phyloP scores from a whole-genome alignment of 2,888 invertebrate genomes.

The Apantesis nais region DNA sequence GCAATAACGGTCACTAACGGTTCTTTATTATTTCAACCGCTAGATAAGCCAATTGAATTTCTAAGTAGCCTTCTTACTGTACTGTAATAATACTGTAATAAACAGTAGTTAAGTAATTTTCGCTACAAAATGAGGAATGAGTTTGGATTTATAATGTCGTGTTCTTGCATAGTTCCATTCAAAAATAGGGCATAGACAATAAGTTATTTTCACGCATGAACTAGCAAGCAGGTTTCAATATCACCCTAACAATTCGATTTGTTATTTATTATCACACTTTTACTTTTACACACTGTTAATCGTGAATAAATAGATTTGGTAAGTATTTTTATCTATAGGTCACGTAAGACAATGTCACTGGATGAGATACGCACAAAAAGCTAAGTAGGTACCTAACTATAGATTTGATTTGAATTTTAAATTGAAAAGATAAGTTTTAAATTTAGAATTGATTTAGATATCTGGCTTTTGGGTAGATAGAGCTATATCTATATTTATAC shows the following conservation, averaged over 20 bases:
- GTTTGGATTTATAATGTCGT: constrained; percentile 39
- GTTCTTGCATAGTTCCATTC: constrained; percentile 66
- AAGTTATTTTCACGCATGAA: constrained; percentile 57
- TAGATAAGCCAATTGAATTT: constrained; percentile 30
- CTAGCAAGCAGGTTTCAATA: constrained; percentile 43
- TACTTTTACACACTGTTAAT: too few species aligned
- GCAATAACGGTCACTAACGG: constrained; percentile 38
- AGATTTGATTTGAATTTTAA: background rate
- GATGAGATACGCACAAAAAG: background rate
- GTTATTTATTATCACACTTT: background rate
- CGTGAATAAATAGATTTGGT: background rate
- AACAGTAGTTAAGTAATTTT: constrained; percentile 28
- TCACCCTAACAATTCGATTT: constrained; percentile 30
- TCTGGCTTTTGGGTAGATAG: background rate
- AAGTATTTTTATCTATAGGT: constrained; percentile 23
- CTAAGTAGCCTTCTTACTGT: constrained; percentile 18
- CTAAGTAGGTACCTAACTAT: background rate
- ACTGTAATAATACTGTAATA: constrained; percentile 14
- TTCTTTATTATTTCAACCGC: constrained; percentile 15
- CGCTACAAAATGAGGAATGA: constrained; percentile 36
- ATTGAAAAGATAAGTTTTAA: background rate
- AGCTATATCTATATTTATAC: background rate
- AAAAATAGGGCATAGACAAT: constrained; percentile 53
- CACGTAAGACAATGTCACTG: constrained; percentile 20
- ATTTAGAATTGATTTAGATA: background rate